These are phyloP conservation scores for Chinchilla lanigera DNA, from an alignment of 2,113 vertebrate species.

Conservation along the genomic window DNA sequence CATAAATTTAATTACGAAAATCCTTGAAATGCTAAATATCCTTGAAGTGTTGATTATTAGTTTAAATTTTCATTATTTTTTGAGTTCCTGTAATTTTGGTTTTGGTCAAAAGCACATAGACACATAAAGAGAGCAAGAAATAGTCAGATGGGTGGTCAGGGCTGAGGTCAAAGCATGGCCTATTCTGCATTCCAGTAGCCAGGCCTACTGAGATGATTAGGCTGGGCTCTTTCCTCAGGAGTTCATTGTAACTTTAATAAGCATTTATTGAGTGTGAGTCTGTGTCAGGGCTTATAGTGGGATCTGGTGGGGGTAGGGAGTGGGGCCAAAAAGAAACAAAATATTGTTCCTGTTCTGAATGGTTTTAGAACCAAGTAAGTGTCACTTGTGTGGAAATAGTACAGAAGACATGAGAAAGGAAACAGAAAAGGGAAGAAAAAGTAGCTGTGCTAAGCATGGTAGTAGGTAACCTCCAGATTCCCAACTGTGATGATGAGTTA, in stretches of 20 bases:
- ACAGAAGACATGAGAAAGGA: background rate
- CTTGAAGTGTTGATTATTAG: conserved; percentile 30
- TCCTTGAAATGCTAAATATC: background rate
- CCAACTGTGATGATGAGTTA: background rate
- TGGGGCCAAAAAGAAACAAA: background rate
- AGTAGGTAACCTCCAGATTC: background rate
- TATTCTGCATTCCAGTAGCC: background rate
- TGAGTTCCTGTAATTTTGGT: background rate
- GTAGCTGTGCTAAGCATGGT: background rate
- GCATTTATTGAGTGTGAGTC: background rate
- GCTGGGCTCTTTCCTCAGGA: background rate
- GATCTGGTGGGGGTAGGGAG: background rate
- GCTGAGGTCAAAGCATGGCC: background rate
- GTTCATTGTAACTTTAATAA: background rate
- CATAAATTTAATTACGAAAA: background rate
- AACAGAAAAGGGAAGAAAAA: background rate
- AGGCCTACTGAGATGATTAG: conserved; percentile 1
- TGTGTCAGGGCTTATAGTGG: background rate
- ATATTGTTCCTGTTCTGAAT: background rate
- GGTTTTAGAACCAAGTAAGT: background rate
- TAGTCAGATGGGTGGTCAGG: background rate
- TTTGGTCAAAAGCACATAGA: conserved; percentile 25
- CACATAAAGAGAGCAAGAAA: background rate
- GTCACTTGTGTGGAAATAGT: background rate
- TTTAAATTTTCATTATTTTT: conserved; percentile 26